phyloP scores from a whole-genome alignment of 1,140 invertebrate genomes.

The Phymastichus coffea region DNA sequence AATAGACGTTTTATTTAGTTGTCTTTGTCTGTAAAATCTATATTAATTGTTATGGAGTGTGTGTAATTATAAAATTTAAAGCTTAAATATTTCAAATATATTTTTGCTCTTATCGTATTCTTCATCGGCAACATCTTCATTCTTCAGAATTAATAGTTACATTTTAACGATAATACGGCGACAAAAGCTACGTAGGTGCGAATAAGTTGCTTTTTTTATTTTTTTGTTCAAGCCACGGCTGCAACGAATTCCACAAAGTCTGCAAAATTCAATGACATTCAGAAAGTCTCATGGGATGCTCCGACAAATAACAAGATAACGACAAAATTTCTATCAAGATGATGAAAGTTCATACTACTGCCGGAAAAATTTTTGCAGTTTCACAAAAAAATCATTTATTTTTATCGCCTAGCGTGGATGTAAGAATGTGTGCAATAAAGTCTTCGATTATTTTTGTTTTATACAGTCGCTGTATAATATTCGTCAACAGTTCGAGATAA shows the following conservation, averaged over 20 bases:
- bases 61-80: no score
- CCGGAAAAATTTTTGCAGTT: not conserved
- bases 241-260: slow-evolving; percentile 36
- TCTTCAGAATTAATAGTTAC: slow-evolving; percentile 22
- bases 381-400: slow-evolving; percentile 9
- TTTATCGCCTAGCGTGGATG: no score
- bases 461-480: not conserved
- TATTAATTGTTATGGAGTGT: no score
- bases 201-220: not conserved
- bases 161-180: not conserved
- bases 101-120: no score
- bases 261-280: slow-evolving; percentile 35
- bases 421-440: no score
- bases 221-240: slow-evolving; percentile 29
- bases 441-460: no score
- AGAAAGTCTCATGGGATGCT: slow-evolving; percentile 17
- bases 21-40: no score
- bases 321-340: no score
- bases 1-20: no score
- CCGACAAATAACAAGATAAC: no score
- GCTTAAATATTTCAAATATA: not conserved
- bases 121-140: slow-evolving; percentile 4
- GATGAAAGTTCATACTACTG: not conserved
- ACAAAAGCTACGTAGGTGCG: not conserved
- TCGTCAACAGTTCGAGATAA: not conserved